Evolutionary conservation across 2,888 invertebrate species (phyloP), one percentile per base, ranked within the genome.

Genomic region (Protodeltote pygarga): DNA sequence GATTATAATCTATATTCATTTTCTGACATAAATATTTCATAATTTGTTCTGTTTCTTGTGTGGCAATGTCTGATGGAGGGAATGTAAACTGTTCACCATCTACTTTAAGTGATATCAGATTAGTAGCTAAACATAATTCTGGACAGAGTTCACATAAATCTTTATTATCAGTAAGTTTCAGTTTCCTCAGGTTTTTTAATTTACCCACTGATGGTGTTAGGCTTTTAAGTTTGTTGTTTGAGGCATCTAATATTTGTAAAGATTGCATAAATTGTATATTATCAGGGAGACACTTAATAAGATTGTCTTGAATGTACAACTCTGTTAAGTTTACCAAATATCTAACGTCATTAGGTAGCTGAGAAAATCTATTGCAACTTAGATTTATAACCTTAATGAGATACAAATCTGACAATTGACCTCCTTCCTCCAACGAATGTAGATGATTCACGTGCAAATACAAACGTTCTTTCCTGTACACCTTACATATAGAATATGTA

Each of bases 401-500:
- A 61, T 93, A 93, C 60, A 96, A 92, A 87, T 97, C 96, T 63
- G 93, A 92, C 71, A 97, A 84, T 71, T 93, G 93, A 42, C 97
- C 97, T 58, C 96, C 96, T 71, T 94, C 94, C 53, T 93, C 93
- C 27, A 97, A 87, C 31, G 95, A 93, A 35, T 93, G 92, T 64
- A 97, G 86, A 65, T 93, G 93, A 82, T 97, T 97, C 67, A 93
- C 92, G 73, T 95, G 93, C 64, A 95, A 85, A 79, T 92, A 93
- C 60, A 96, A 82, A 50, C 89, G 86, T 75, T 95, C 94, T 87
- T 97, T 97, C 62, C 96, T 93, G 76, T 96, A 95, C 27, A 97
- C 96, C 85, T 95, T 95, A 81, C 97, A 97, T 47, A 96, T 87
- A 16, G 96, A 94, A 85, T 94, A 97, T 41, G 96, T 95, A 51